Base-by-base conservation (phyloP, 1,140 invertebrate species). In the Mylabris phalerata region DNA sequence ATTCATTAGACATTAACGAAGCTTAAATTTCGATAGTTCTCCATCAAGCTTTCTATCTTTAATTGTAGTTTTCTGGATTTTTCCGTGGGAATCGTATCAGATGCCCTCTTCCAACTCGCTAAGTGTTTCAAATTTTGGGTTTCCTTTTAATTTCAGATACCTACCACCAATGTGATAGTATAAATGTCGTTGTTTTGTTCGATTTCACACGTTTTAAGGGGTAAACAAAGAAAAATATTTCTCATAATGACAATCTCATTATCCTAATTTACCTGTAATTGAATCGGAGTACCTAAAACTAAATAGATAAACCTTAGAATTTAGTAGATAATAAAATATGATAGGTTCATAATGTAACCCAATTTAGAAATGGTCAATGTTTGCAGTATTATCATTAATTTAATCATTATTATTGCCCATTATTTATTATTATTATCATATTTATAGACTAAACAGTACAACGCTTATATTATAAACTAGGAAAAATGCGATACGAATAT, bases 191-290 rank as follows among this genome's bases (percentile, higher is more conserved):
- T 19, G 19, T 19, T 19, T 19, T 19, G 19, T 19, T 19, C 19
- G 19, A 24, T 32, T 32, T 32, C 32, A 32, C 32, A 32, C 7
- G 0, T 32, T 19, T 19, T 19, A 19, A 1, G 1, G 19, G 1
- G 19, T 19, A 19, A 19, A 32, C 7, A 32, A n/a, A 11, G n/a
- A 25, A 50, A 50, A 48, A 50, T 40, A 50, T 39, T 26, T 56
- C 27, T 45, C 56, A 58, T 58, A 58, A 58, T 58, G 56, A 58
- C 56, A 58, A 58, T 58, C 56, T 58, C 56, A n/a, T 7, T 19
- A 19, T 19, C 19, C 19, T 19, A 19, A 19, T 19, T 19, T 19
- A 19, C 19, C 19, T 19, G 19, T 44, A 11, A 44, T 44, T 44
- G 42, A 44, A 44, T 19, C 4, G 4, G 2, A 44, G 42, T n/a